Percentiles rank a stretch among this genome's conserved stretches.
phyloP scores from a whole-genome alignment of 2,797 vertebrate species.

The Thalassophryne amazonica region DNA sequence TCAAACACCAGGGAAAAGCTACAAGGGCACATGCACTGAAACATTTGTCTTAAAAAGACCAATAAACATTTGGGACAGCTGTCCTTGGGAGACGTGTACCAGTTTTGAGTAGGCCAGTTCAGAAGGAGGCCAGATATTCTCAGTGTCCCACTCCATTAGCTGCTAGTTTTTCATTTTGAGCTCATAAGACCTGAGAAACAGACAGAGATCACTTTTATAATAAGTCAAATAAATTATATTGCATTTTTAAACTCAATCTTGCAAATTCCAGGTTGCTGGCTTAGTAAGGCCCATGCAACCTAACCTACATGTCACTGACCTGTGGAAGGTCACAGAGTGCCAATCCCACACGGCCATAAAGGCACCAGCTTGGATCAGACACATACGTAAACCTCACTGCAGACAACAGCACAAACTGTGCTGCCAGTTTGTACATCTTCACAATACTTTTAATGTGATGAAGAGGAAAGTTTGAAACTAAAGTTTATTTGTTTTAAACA shows the following conservation, averaged over 20 bases:
- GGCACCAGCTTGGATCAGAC: too few relatives aligned
- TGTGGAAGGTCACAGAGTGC: too few relatives aligned
- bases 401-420: too few relatives aligned
- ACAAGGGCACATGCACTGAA: conserved; percentile 13
- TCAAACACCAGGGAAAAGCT: conserved; percentile 29
- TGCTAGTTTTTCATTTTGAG: conserved; percentile 22
- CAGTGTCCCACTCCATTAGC: conserved; percentile 22
- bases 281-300: too few relatives aligned
- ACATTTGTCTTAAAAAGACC: conserved; percentile 33
- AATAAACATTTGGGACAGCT: conserved; percentile 46
- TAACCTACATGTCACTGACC: too few relatives aligned
- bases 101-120: conserved; percentile 32
- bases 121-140: conserved; percentile 64
- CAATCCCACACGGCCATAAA: too few relatives aligned
- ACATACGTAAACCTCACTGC: too few relatives aligned
- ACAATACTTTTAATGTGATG: not conserved
- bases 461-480: not conserved
- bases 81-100: conserved; percentile 39
- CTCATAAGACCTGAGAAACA: conserved; percentile 33
- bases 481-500: not conserved
- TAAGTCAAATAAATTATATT: too few relatives aligned
- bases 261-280: too few relatives aligned
- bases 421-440: too few relatives aligned
- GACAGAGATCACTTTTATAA: conserved; percentile 5
- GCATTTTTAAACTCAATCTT: too few relatives aligned